phyloP scores from a whole-genome alignment of 2,113 vertebrate species.

The Syngnathus scovelli region DNA sequence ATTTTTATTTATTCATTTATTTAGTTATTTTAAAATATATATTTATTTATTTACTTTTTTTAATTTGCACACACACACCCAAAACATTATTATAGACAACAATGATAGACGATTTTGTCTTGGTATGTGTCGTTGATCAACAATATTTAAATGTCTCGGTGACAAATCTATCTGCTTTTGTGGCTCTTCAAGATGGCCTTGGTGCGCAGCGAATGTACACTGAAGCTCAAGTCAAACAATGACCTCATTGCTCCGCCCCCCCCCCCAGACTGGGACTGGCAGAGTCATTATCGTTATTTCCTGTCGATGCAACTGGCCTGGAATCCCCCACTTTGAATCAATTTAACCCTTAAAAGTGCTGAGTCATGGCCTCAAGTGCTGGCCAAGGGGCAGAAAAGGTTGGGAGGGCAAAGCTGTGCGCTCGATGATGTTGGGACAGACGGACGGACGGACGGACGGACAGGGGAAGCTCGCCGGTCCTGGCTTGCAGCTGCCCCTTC shows the following conservation, averaged over 20 bases:
- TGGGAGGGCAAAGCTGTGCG: too few species aligned
- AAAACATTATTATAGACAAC: background rate
- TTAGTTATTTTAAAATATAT: too few species aligned
- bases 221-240: slow-evolving; percentile 15
- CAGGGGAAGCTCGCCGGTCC: slow-evolving; percentile 16
- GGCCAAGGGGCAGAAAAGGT: slow-evolving; percentile 1
- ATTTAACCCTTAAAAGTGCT: slow-evolving; percentile 22
- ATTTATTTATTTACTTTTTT: too few species aligned
- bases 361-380: slow-evolving; percentile 23
- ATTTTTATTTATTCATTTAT: background rate
- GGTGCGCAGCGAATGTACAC: background rate
- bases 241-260: slow-evolving; percentile 53
- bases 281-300: slow-evolving; percentile 46
- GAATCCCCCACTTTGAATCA: slow-evolving; percentile 12
- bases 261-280: slow-evolving; percentile 39
- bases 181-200: background rate
- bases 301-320: slow-evolving; percentile 20
- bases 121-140: background rate
- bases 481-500: slow-evolving; percentile 23
- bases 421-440: too few species aligned
- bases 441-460: background rate
- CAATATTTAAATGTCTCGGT: background rate
- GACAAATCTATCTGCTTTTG: background rate
- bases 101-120: background rate
- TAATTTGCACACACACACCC: too few species aligned